Evolutionary conservation across 2,113 vertebrate genomes (phyloP).

Genomic region (Pseudorectes ferrugineus): DNA sequence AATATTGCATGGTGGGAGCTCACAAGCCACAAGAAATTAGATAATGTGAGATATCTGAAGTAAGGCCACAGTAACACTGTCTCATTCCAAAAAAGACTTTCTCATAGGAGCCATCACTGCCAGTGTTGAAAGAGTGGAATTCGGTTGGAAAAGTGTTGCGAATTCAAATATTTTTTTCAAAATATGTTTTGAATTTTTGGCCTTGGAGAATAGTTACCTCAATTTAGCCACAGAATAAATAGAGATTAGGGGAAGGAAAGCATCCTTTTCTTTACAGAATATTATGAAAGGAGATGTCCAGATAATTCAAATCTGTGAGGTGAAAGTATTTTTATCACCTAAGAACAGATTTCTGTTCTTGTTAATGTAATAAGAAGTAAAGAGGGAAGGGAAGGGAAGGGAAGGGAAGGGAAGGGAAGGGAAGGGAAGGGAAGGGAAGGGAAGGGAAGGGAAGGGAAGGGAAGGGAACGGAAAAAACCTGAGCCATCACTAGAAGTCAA

Average conservation of each 20-base stretch:
- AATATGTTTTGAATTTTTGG: neutral
- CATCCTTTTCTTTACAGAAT: neutral
- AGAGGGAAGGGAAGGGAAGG: neutral
- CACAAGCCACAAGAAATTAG: neutral
- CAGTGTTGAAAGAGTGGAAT: neutral
- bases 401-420: too few relatives aligned
- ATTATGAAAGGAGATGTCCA: accelerated
- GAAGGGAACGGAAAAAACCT: too few relatives aligned
- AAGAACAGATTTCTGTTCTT: neutral
- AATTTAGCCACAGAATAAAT: neutral
- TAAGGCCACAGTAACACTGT: neutral
- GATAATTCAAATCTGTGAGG: neutral
- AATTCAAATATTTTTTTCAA: neutral
- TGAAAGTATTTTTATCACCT: neutral
- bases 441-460: neutral
- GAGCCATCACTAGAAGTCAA: too few relatives aligned
- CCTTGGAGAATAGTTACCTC: neutral
- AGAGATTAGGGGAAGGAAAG: neutral
- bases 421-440: too few relatives aligned
- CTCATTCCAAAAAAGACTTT: neutral
- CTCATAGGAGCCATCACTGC: neutral
- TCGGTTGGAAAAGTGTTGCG: neutral
- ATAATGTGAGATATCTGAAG: neutral
- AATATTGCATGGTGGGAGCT: neutral
- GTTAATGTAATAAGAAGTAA: neutral